Conservation (phyloP, 2,888 invertebrate species). For the Chloromyia formosa region DNA sequence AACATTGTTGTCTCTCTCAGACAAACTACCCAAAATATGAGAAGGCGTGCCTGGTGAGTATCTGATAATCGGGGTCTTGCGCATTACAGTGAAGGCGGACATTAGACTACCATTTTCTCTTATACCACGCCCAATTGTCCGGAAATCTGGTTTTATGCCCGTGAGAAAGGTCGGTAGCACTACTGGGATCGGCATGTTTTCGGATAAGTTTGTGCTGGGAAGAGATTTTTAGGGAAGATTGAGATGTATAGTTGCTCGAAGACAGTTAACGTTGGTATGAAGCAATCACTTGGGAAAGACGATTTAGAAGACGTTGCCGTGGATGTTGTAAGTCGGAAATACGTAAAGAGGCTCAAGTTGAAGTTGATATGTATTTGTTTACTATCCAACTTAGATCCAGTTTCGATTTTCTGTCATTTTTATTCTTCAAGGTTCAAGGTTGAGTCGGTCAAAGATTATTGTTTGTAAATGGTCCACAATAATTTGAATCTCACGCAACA, state of each 20-base stretch:
- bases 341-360: neutral
- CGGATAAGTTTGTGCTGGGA: neutral
- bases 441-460: too few relatives aligned
- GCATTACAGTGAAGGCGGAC: neutral
- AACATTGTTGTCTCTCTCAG: constrained; percentile 12
- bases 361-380: constrained; percentile 2
- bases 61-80: neutral
- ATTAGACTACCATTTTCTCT: constrained; percentile 14
- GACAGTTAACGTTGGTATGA: too few relatives aligned
- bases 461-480: too few relatives aligned
- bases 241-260: too few relatives aligned
- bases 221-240: neutral
- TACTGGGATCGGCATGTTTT: constrained; percentile 28
- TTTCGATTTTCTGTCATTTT: constrained; percentile 29
- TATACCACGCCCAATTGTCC: constrained; percentile 3
- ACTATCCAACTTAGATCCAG: neutral
- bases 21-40: too few relatives aligned
- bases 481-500: too few relatives aligned
- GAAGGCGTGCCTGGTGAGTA: neutral
- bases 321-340: too few relatives aligned
- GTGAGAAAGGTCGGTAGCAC: neutral
- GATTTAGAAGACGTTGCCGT: neutral
- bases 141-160: neutral
- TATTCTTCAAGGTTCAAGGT: constrained; percentile 21
- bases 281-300: constrained; percentile 1